These are phyloP conservation scores for Solenopsis fugax DNA, from an alignment of 1,140 invertebrate genomes.

Conservation along the genomic window DNA sequence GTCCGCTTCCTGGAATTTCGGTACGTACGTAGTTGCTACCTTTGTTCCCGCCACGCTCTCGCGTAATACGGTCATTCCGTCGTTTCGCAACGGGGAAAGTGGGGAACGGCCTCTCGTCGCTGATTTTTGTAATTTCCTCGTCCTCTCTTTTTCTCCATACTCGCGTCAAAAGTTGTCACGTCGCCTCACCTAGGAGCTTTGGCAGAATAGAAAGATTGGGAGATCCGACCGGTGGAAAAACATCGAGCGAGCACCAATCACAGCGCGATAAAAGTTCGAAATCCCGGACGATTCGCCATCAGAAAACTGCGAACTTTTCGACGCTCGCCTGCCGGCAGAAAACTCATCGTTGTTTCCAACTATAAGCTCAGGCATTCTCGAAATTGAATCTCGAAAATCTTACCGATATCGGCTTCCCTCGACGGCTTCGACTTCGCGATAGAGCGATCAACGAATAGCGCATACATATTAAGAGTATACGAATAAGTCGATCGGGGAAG, in stretches of 20 bases:
- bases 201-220: constrained; percentile 60
- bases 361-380: constrained; percentile 74
- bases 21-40: not conserved
- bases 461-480: constrained; percentile 32
- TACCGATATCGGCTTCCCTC: constrained; percentile 69
- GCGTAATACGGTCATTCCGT: not conserved
- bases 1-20: not conserved
- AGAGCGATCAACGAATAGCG: constrained; percentile 36
- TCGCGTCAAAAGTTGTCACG: constrained; percentile 43
- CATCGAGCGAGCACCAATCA: constrained; percentile 73
- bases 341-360: constrained; percentile 77
- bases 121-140: constrained; percentile 44
- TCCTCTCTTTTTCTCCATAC: not conserved
- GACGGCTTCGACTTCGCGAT: constrained; percentile 49
- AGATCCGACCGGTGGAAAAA: constrained; percentile 61
- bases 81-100: constrained; percentile 19
- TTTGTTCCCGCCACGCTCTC: not conserved
- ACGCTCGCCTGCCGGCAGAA: constrained; percentile 57
- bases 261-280: constrained; percentile 76
- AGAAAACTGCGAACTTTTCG: constrained; percentile 68
- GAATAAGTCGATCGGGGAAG: not conserved
- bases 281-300: constrained; percentile 72
- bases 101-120: not conserved
- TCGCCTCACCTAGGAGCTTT: constrained; percentile 37
- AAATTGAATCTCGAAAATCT: constrained; percentile 75